Percentiles rank a stretch among this genome's conserved stretches.
Evolutionary conservation across 2,888 invertebrate genomes (phyloP).

Genomic region (Stenoptilia bipunctidactyla): DNA sequence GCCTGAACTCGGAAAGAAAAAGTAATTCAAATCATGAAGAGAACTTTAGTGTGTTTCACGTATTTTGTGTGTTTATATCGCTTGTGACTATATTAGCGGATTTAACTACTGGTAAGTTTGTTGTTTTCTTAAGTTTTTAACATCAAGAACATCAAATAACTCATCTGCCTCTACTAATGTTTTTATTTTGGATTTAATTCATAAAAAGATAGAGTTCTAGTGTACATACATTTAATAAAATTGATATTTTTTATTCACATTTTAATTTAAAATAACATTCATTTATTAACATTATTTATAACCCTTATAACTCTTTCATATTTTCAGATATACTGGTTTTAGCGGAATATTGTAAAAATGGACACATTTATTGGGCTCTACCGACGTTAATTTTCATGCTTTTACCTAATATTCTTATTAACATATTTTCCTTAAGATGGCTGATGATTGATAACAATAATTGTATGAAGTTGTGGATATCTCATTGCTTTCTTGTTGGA

Average conservation of each 20-base stretch:
- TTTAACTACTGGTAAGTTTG: slow-evolving; percentile 67
- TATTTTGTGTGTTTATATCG: slow-evolving; percentile 68
- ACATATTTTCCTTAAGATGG: slow-evolving; percentile 74
- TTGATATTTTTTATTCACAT: too few species aligned
- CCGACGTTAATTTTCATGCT: slow-evolving; percentile 66
- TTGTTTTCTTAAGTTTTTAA: slow-evolving; percentile 11
- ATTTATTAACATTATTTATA: too few species aligned
- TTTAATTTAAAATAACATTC: too few species aligned
- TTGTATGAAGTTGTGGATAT: slow-evolving; percentile 61
- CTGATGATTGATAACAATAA: slow-evolving; percentile 58
- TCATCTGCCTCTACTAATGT: too few species aligned
- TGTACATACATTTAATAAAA: too few species aligned
- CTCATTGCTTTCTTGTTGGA: slow-evolving; percentile 67
- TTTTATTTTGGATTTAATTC: too few species aligned
- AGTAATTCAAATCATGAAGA: slow-evolving; percentile 48
- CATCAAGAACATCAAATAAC: too few species aligned
- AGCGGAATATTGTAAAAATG: slow-evolving; percentile 69
- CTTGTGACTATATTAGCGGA: slow-evolving; percentile 71
- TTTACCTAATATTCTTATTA: slow-evolving; percentile 68
- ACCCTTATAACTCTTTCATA: too few species aligned
- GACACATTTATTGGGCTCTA: slow-evolving; percentile 66
- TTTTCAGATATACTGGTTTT: slow-evolving; percentile 70
- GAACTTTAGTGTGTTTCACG: slow-evolving; percentile 62
- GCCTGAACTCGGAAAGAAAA: slow-evolving; percentile 28
- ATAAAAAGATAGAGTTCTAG: too few species aligned